Evolutionary conservation across 2,888 invertebrate species (phyloP).

Genomic region (Sesia bembeciformis): DNA sequence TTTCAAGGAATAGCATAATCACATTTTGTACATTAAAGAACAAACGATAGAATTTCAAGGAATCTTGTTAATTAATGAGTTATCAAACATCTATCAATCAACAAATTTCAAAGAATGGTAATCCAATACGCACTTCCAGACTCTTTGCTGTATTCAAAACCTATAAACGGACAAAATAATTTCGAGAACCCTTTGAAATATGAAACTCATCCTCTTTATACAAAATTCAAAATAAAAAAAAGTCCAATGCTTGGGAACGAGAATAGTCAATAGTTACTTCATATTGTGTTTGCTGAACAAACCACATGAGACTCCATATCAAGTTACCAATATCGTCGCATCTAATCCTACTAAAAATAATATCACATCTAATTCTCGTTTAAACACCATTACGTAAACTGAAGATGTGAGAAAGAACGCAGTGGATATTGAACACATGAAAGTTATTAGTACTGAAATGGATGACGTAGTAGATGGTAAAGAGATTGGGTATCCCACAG

Average conservation of each 20-base stretch:
- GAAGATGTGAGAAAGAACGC: conserved; percentile 7
- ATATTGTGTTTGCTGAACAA: conserved; percentile 68
- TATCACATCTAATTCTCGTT: conserved; percentile 19
- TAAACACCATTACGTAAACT: background rate
- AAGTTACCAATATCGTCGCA: conserved; percentile 29
- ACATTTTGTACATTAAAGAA: no score
- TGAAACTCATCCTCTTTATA: conserved; percentile 52
- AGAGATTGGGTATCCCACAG: conserved; percentile 56
- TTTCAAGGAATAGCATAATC: no score
- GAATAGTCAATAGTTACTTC: conserved; percentile 73
- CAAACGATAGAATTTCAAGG: no score
- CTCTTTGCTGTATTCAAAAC: conserved; percentile 44
- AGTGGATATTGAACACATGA: conserved; percentile 19
- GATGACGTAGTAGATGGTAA: conserved; percentile 21
- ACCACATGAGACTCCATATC: conserved; percentile 64
- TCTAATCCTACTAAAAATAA: conserved; percentile 1
- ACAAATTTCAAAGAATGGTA: conserved; percentile 35
- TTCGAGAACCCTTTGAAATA: conserved; percentile 49
- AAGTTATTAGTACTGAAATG: conserved; percentile 6
- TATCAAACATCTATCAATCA: conserved; percentile 42
- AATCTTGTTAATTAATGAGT: background rate
- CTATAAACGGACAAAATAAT: conserved; percentile 24
- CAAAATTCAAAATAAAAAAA: conserved; percentile 61
- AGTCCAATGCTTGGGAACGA: conserved; percentile 43
- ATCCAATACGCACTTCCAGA: conserved; percentile 34